Evolutionary conservation across 92 coral and sea anemone species (phyloP).

Genomic region (Parazoanthus swiftii): DNA sequence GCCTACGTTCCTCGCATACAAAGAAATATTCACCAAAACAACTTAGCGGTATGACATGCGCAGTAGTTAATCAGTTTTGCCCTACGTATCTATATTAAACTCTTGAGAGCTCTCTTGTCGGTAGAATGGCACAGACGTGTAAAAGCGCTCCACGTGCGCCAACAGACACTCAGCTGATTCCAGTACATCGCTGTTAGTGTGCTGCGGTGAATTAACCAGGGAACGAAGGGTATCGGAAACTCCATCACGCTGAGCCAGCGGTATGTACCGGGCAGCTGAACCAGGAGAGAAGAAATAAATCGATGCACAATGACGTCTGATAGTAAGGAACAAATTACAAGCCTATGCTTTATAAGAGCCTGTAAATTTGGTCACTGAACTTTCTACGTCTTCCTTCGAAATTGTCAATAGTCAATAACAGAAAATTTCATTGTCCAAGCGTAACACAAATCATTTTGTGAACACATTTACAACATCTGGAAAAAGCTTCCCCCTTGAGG

Average conservation of each 20-base stretch:
- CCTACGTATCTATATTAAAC: not conserved
- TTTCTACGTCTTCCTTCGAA: too few relatives aligned
- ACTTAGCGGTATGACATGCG: too few relatives aligned
- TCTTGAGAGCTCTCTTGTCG: not conserved
- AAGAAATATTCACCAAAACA: too few relatives aligned
- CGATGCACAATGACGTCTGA: not conserved
- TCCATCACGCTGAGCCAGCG: constrained; percentile 30
- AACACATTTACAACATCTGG: too few relatives aligned
- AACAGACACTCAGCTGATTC: constrained; percentile 1
- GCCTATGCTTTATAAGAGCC: not conserved
- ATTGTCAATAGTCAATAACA: too few relatives aligned
- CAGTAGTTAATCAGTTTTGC: not conserved
- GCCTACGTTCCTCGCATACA: too few relatives aligned
- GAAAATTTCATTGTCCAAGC: too few relatives aligned
- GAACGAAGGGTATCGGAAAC: not conserved
- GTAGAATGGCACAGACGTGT: not conserved
- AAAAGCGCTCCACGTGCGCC: not conserved
- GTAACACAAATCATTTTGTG: too few relatives aligned
- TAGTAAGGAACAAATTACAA: not conserved
- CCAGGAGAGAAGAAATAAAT: not conserved
- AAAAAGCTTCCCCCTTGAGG: too few relatives aligned
- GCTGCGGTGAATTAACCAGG: not conserved
- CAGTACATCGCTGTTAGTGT: constrained; percentile 8
- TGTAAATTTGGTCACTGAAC: not conserved
- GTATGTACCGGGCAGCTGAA: constrained; percentile 30